Percentiles rank a stretch among this genome's conserved stretches.
phyloP scores from a whole-genome alignment of 2,113 vertebrate species.

The Numida meleagris region DNA sequence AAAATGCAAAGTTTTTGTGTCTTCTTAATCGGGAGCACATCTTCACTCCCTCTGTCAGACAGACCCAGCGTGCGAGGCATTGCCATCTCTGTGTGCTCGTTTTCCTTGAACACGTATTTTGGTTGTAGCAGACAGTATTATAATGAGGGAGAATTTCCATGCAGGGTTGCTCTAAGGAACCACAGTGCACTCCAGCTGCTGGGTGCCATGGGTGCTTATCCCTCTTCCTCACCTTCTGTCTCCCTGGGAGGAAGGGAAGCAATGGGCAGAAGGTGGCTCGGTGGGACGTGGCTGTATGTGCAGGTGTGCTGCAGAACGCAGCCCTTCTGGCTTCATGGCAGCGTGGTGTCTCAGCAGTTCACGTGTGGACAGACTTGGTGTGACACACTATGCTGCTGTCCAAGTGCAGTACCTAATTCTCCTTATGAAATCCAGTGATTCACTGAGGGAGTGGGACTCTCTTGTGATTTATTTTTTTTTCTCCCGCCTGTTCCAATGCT shows the following conservation, averaged over 20 bases:
- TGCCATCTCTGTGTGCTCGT: not conserved
- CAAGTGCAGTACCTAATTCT: not conserved
- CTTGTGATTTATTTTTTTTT: not conserved
- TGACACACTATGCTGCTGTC: not conserved
- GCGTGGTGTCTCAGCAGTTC: not conserved
- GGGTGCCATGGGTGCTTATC: not conserved
- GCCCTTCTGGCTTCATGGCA: not conserved
- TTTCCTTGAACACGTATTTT: rapidly evolving
- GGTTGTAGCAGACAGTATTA: not conserved
- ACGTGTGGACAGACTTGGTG: not conserved
- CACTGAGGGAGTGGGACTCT: not conserved
- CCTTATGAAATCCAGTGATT: not conserved
- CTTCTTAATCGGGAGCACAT: not conserved
- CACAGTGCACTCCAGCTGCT: rapidly evolving
- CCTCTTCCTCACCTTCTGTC: not conserved
- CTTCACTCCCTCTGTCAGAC: not conserved
- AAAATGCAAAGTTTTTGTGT: not conserved
- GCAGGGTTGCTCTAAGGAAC: not conserved
- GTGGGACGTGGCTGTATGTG: not conserved
- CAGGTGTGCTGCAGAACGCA: rapidly evolving
- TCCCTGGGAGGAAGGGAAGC: not conserved
- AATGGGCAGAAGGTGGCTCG: not conserved
- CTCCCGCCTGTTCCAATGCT: not conserved
- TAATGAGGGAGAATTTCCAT: not conserved
- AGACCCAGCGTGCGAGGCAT: rapidly evolving